A percentile compares a stretch with the other conserved stretches of the same genome.
Conservation (phyloP, 2,797 vertebrate genomes). For the Eidolon dupreanum region DNA sequence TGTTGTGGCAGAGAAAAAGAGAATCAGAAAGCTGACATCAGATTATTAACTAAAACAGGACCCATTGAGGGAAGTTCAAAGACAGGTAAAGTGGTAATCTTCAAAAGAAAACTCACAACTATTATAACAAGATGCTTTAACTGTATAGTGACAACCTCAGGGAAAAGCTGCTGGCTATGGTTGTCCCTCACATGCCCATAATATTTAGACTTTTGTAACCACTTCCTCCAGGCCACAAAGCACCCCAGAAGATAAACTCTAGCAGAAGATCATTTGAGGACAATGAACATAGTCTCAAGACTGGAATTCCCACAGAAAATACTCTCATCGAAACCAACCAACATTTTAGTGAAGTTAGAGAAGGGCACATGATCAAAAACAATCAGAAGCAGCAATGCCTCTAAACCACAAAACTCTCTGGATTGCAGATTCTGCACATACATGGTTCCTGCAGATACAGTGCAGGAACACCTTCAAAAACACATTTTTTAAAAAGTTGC, state of each 20-base stretch:
- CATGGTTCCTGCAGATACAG: neutral
- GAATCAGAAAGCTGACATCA: neutral
- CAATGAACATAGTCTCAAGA: constrained; percentile 41
- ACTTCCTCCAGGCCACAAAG: constrained; percentile 53
- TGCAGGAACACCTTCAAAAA: neutral
- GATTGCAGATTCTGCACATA: neutral
- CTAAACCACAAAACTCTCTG: constrained; percentile 26
- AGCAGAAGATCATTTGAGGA: constrained; percentile 69
- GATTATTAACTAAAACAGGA: neutral
- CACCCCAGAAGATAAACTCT: constrained; percentile 28
- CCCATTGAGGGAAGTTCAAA: neutral
- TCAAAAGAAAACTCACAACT: neutral
- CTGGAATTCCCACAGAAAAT: constrained; percentile 65
- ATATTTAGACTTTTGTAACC: constrained; percentile 1
- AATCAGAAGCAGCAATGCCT: neutral
- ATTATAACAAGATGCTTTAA: neutral
- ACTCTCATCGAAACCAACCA: constrained; percentile 48
- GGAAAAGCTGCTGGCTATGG: neutral
- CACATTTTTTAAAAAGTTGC: neutral
- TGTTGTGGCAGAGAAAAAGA: neutral
- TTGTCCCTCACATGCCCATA: neutral
- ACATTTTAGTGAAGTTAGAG: constrained; percentile 34
- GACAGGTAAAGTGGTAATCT: neutral
- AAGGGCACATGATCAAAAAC: neutral
- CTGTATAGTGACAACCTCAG: neutral